Base-by-base conservation (phyloP, 2,113 vertebrate genomes). In the Percopsis transmontana region DNA sequence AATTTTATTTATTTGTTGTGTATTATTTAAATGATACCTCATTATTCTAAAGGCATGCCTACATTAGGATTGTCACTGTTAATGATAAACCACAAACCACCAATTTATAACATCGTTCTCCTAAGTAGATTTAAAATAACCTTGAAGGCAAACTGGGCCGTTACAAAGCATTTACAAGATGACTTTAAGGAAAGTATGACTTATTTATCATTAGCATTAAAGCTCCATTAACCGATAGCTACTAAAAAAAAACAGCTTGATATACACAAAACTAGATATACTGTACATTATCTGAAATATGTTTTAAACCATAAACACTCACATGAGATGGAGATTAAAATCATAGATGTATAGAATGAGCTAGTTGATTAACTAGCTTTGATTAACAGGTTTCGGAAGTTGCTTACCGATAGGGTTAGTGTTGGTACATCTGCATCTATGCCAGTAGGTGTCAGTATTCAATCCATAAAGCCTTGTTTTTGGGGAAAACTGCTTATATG, bases 11-110 rank as follows among this genome's bases (percentile, higher is more conserved):
- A n/a, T 57, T 21, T 44, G 24, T 45, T 38, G 45, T 41, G 50
- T 41, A n/a, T 12, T 38, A 55, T n/a, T 15, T 13, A 18, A 45
- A 58, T 24, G 19, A 42, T 19, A 44, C 41, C 44, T 74, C 52
- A 7, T 42, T 59, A 69, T 69, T 72, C 23, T 45, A 24, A 48
- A 65, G 51, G 83, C 83, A 85, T 79, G 83, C 64, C 21, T 76
- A 13, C 78, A 39, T 71, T 10, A 24, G 63, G 61, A 57, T 40
- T 50, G 60, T 40, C 20, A 52, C 18, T 52, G 18, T 12, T 40
- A 10, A 56, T 55, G 51, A 58, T 50, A 45, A 61, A 16, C 42
- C 11, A 72, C 50, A 13, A 41, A 27, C 27, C 52, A 39, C 21
- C 23, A 52, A 7, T 1, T 23, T 13, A 20, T 23, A 52, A 12